Conservation (phyloP, 1,140 invertebrate species). For the Pseudomyrmex dendroicus region DNA sequence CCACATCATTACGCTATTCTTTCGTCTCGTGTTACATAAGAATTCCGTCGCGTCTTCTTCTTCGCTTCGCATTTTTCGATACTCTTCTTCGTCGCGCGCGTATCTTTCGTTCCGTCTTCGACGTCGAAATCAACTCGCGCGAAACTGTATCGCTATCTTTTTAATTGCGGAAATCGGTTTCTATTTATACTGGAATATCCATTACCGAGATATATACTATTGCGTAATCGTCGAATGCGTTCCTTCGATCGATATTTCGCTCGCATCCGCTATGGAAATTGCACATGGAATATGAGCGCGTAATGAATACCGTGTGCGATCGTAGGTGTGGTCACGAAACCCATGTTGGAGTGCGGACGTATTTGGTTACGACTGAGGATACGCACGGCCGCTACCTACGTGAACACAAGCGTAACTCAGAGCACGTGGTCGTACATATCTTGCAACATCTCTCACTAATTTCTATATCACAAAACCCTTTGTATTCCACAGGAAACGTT, state of each 20-base stretch:
- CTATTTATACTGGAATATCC: neutral
- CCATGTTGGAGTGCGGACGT: conserved; percentile 73
- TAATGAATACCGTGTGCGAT: conserved; percentile 43
- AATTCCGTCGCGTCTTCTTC: too few species aligned
- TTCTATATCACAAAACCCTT: neutral
- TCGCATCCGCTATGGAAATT: conserved; percentile 2
- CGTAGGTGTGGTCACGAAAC: conserved; percentile 77
- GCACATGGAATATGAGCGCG: conserved; percentile 34
- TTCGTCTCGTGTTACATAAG: too few species aligned
- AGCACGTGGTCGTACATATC: conserved; percentile 37
- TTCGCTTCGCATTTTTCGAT: too few species aligned
- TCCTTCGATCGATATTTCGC: conserved; percentile 40
- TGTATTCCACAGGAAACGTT: too few species aligned
- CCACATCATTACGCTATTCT: too few species aligned
- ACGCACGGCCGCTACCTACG: conserved; percentile 67
- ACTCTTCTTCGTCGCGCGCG: too few species aligned
- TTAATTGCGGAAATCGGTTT: neutral
- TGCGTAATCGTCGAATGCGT: conserved; percentile 33
- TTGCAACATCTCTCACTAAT: conserved; percentile 30
- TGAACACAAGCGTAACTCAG: conserved; percentile 57
- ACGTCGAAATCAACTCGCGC: too few species aligned
- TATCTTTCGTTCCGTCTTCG: too few species aligned
- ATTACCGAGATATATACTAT: conserved; percentile 1
- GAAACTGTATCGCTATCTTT: neutral
- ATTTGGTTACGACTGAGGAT: conserved; percentile 80